These are phyloP conservation scores for Equus quagga DNA, from an alignment of 2,113 vertebrate species.

Conservation along the genomic window DNA sequence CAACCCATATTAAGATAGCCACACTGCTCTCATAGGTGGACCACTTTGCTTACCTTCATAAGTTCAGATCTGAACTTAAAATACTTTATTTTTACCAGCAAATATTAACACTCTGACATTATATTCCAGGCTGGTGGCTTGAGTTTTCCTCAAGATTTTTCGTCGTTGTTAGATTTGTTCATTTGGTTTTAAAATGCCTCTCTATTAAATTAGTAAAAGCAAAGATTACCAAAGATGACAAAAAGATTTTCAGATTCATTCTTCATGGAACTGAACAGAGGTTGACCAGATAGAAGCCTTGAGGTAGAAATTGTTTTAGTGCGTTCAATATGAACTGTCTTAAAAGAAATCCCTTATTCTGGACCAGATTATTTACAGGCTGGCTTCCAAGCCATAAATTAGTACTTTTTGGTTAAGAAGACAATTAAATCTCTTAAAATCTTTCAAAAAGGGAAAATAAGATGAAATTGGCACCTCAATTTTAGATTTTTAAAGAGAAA, in stretches of 20 bases:
- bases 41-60: neutral
- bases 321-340: neutral
- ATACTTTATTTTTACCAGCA: neutral
- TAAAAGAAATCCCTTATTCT: neutral
- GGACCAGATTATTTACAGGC: neutral
- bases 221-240: neutral
- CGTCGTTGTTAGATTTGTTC: neutral
- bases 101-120: neutral
- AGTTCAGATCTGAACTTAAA: neutral
- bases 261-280: neutral
- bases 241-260: slow-evolving; percentile 25
- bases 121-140: neutral
- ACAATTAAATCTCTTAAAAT: neutral
- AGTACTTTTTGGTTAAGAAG: neutral
- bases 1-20: neutral
- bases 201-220: neutral
- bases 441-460: neutral
- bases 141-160: neutral
- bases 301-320: neutral
- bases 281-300: neutral
- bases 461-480: neutral
- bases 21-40: no score
- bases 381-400: neutral
- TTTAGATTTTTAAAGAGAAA: neutral
- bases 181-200: neutral